Evolutionary conservation across 2,888 invertebrate genomes (phyloP).

Genomic region (Andrena praecox): DNA sequence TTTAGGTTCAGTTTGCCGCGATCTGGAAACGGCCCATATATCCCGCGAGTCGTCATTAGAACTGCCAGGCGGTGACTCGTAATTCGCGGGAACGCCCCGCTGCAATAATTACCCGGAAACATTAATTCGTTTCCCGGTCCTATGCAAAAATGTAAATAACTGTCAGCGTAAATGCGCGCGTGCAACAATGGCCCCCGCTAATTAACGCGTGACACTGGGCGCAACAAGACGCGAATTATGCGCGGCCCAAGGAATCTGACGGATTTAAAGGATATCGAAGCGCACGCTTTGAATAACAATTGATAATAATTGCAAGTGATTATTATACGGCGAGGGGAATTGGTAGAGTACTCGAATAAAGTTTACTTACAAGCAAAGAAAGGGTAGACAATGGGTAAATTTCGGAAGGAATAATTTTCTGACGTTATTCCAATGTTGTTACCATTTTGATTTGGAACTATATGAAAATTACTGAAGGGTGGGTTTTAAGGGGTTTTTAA

Average conservation of each 20-base stretch:
- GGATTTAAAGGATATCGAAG: conserved; percentile 14
- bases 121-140: conserved; percentile 44
- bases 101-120: conserved; percentile 53
- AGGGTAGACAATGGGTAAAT: too few relatives aligned
- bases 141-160: conserved; percentile 50
- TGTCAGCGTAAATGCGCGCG: conserved; percentile 44
- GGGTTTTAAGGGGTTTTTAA: too few relatives aligned
- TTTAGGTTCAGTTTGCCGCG: conserved; percentile 40
- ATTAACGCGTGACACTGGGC: conserved; percentile 62
- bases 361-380: too few relatives aligned
- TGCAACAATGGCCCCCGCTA: conserved; percentile 40
- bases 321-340: background rate
- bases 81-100: conserved; percentile 39
- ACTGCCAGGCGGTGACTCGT: conserved; percentile 15
- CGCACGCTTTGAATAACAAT: background rate
- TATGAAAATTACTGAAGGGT: too few relatives aligned
- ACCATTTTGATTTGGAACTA: too few relatives aligned
- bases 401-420: too few relatives aligned
- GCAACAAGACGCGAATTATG: conserved; percentile 56
- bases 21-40: background rate
- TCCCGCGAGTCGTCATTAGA: conserved; percentile 1
- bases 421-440: too few relatives aligned
- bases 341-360: too few relatives aligned
- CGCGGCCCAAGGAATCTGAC: conserved; percentile 64
- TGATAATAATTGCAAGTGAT: background rate